Base-by-base conservation (phyloP, 2,113 vertebrate genomes). In the Aspiorhynchus laticeps region DNA sequence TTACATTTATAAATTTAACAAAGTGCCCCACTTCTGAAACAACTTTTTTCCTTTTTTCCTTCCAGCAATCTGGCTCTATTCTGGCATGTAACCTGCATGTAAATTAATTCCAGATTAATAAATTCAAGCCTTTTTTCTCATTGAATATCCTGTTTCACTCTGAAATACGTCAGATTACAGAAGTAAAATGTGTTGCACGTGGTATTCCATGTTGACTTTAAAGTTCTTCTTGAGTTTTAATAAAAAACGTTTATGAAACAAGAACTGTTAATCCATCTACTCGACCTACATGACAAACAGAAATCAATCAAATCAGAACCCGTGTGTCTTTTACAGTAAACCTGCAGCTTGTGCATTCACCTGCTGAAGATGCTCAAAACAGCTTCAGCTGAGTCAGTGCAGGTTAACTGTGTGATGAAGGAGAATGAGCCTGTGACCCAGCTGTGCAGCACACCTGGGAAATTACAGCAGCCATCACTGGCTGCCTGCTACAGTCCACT, bases 301-400 rank as follows among this genome's bases (percentile, higher is more conserved):
- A 41, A 46, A 46, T 75, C 38, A 46, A 26, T 76, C n/a, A 46
- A 11, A 46, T 76, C 11, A 28, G 24, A 43, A 7, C 2, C 15
- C 10, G 17, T 46, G 31, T 24, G 59, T 81, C n/a, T 81, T 83
- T 48, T 71, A 71, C 43, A 83, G 63, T 51, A 71, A 26, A 83
- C 63, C 7, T 83, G 65, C 43, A 83, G 63, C 81, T 53, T 31
- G 41, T 67, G 61, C 61, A 28, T 67, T 67, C 81, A 73, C 65
- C 65, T 53, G 63, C 56, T 67, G 28, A 83, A 56, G 81, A 71
- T 51, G 81, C 65, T 83, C 26, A 46, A 83, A 67, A 48, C 63
- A 24, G 71, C 80, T 93, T 93, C 93, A 92, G 89, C 90, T 89
- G 84, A 79, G 87, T 84, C 87, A 85, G 78, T 69, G 77, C 26